A percentile compares a stretch with the other conserved stretches of the same genome.
These are phyloP conservation scores for Mamestra brassicae DNA, from an alignment of 2,888 invertebrate species.

Conservation along the genomic window DNA sequence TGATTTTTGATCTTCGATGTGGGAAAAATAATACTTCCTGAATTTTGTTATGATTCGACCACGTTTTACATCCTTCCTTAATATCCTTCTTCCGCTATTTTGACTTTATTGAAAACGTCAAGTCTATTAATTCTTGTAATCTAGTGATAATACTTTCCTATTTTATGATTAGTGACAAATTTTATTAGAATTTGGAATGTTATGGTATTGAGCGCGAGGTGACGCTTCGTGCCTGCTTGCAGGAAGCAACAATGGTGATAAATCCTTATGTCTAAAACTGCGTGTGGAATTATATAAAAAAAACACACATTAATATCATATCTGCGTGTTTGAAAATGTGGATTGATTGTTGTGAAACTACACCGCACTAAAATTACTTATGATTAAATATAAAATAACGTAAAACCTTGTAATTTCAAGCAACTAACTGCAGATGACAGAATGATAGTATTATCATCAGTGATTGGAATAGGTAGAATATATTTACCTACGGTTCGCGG, in stretches of 20 bases:
- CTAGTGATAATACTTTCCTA: constrained; percentile 65
- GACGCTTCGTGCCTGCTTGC: constrained; percentile 32
- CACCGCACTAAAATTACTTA: constrained; percentile 34
- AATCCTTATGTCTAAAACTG: constrained; percentile 43
- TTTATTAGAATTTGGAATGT: constrained; percentile 32
- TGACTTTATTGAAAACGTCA: constrained; percentile 51
- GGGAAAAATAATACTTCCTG: constrained; percentile 34
- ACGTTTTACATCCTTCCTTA: constrained; percentile 30
- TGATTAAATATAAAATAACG: constrained; percentile 46
- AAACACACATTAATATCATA: constrained; percentile 20
- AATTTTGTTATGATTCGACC: constrained; percentile 54
- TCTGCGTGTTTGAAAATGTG: constrained; percentile 29
- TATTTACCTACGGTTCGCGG: too few species aligned
- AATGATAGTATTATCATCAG: too few species aligned
- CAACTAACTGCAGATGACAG: constrained; percentile 15
- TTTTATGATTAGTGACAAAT: constrained; percentile 64
- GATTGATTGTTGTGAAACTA: constrained; percentile 22
- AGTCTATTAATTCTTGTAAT: constrained; percentile 63
- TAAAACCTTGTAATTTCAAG: constrained; percentile 40
- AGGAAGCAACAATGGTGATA: constrained; percentile 53
- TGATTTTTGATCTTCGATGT: constrained; percentile 37
- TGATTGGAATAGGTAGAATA: too few species aligned
- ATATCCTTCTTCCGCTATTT: constrained; percentile 39
- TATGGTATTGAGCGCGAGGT: constrained; percentile 23
- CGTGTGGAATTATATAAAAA: constrained; percentile 13